phyloP scores from a whole-genome alignment of 2,888 invertebrate genomes.

The Emmelina monodactyla region DNA sequence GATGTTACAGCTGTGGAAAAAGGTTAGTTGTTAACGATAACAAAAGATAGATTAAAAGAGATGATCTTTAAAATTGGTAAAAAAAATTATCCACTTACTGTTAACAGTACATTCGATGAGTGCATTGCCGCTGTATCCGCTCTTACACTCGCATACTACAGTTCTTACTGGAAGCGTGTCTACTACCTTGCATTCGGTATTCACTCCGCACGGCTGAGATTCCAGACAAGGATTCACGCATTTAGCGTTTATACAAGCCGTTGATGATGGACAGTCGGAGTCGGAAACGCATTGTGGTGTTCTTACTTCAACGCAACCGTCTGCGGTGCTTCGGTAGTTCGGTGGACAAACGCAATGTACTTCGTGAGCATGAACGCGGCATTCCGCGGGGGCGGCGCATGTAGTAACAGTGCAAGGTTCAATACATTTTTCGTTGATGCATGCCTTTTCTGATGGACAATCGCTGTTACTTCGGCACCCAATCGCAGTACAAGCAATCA shows the following conservation, averaged over 20 bases:
- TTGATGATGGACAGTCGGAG: slow-evolving; percentile 81
- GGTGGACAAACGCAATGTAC: slow-evolving; percentile 84
- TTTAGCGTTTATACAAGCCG: slow-evolving; percentile 81
- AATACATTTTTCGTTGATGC: slow-evolving; percentile 81
- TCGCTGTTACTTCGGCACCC: slow-evolving; percentile 82
- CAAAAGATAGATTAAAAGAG: not conserved
- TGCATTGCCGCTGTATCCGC: slow-evolving; percentile 88
- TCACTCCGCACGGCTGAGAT: slow-evolving; percentile 81
- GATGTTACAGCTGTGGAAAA: slow-evolving; percentile 42
- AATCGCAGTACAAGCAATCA: slow-evolving; percentile 77
- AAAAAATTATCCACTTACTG: slow-evolving; percentile 58
- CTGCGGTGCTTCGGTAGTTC: slow-evolving; percentile 72
- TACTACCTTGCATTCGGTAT: slow-evolving; percentile 79
- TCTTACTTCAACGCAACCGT: slow-evolving; percentile 62
- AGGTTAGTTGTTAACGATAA: slow-evolving; percentile 2
- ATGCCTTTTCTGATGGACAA: slow-evolving; percentile 82
- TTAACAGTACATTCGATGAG: slow-evolving; percentile 76
- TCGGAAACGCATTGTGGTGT: slow-evolving; percentile 77
- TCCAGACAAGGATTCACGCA: slow-evolving; percentile 86
- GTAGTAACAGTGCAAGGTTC: slow-evolving; percentile 76
- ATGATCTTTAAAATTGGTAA: slow-evolving; percentile 3
- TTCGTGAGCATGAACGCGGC: slow-evolving; percentile 78
- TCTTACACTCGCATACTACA: slow-evolving; percentile 87
- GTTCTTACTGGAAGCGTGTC: slow-evolving; percentile 86
- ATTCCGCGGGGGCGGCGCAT: slow-evolving; percentile 77